Evolutionary conservation across 2,888 invertebrate genomes (phyloP).

Genomic region (Periphyllus acericola): DNA sequence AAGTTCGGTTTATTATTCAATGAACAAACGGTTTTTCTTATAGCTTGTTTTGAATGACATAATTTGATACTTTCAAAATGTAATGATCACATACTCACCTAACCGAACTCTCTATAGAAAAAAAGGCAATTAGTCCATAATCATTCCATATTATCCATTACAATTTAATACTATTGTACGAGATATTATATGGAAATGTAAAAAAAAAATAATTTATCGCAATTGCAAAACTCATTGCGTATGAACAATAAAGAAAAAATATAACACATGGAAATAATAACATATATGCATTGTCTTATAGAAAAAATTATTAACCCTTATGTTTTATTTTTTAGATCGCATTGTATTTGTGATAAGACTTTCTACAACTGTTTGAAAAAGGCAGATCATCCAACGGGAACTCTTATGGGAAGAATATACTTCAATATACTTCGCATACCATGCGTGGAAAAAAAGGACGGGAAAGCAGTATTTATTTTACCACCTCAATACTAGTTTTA

Average conservation of each 20-base stretch:
- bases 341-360: conserved; percentile 87
- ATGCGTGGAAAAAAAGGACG: conserved; percentile 73
- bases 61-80: not conserved
- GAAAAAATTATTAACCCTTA: not conserved
- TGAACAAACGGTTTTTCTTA: not conserved
- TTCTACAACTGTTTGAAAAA: conserved; percentile 84
- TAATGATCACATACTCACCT: not conserved
- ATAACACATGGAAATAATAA: no score
- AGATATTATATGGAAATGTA: no score
- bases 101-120: not conserved
- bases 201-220: no score
- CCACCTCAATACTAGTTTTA: conserved; percentile 36
- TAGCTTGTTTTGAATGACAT: not conserved
- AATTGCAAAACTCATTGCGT: no score
- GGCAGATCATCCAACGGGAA: conserved; percentile 77
- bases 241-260: no score
- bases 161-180: no score
- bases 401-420: conserved; percentile 84
- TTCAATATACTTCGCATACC: conserved; percentile 84
- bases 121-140: no score
- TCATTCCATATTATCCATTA: no score
- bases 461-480: conserved; percentile 19
- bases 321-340: conserved; percentile 72
- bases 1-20: not conserved
- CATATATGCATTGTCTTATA: not conserved